Percentiles rank a stretch among this genome's conserved stretches.
Evolutionary conservation across 2,113 vertebrate genomes (phyloP).

Genomic region (Ascaphus truei): DNA sequence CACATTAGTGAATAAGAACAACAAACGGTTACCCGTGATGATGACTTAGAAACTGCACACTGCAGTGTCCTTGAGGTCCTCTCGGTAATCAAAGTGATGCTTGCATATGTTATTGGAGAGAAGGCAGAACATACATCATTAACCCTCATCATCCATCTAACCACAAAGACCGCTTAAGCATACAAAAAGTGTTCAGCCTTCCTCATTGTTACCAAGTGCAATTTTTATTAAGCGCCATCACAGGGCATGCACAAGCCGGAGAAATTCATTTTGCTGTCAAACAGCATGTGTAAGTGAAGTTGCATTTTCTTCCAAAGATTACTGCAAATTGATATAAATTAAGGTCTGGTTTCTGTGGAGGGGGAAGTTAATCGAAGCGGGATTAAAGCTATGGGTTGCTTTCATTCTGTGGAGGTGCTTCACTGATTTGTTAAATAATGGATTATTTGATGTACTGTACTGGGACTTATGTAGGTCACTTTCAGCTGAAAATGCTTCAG

Average conservation of each 20-base stretch:
- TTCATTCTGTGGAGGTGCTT: conserved; percentile 62
- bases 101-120: conserved; percentile 50
- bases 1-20: conserved; percentile 23
- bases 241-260: conserved; percentile 49
- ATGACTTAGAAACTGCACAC: conserved; percentile 29
- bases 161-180: conserved; percentile 57
- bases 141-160: conserved; percentile 59
- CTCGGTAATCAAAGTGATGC: conserved; percentile 50
- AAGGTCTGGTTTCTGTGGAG: conserved; percentile 70
- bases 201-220: conserved; percentile 52
- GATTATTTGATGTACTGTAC: conserved; percentile 56
- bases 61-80: conserved; percentile 68
- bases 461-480: conserved; percentile 57
- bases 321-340: conserved; percentile 84
- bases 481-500: conserved; percentile 49
- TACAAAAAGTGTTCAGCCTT: conserved; percentile 52
- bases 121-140: conserved; percentile 65
- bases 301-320: conserved; percentile 61
- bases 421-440: conserved; percentile 66
- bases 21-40: conserved; percentile 22
- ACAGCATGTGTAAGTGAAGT: conserved; percentile 55
- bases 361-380: conserved; percentile 74
- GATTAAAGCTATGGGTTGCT: conserved; percentile 62
- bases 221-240: conserved; percentile 68
- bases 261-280: conserved; percentile 62